These are phyloP conservation scores for Diadromus collaris DNA, from an alignment of 2,888 invertebrate species.

Conservation along the genomic window DNA sequence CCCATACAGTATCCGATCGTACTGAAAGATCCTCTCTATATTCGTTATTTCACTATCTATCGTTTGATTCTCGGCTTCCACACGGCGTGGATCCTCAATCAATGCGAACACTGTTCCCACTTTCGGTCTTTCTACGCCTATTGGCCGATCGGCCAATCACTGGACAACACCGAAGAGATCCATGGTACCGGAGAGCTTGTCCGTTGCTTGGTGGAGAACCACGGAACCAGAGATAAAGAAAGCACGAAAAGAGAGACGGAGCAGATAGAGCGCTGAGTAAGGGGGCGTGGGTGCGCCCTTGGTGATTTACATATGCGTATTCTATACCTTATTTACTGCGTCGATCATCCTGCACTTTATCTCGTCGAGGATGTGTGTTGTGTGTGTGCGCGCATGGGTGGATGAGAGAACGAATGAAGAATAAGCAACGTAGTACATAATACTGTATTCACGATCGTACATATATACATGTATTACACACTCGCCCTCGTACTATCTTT, in stretches of 20 bases:
- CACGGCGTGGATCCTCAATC: background rate
- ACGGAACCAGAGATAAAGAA: constrained; percentile 22
- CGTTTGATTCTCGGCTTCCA: constrained; percentile 27
- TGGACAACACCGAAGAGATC: background rate
- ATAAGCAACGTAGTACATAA: constrained; percentile 17
- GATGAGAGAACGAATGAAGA: constrained; percentile 38
- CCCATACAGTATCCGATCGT: constrained; percentile 25
- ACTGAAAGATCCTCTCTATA: constrained; percentile 27
- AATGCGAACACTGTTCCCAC: background rate
- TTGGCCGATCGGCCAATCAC: constrained; percentile 5
- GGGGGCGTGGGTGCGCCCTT: constrained; percentile 79
- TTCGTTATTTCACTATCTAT: constrained; percentile 31
- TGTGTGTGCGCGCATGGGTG: constrained; percentile 63
- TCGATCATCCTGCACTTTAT: constrained; percentile 77
- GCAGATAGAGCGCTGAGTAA: constrained; percentile 63
- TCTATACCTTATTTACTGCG: constrained; percentile 78
- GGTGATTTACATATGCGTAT: constrained; percentile 79
- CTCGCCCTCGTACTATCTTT: constrained; percentile 40
- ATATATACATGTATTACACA: constrained; percentile 9
- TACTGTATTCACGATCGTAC: constrained; percentile 8
- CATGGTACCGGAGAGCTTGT: background rate
- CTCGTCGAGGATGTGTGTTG: constrained; percentile 64
- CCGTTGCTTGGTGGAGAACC: constrained; percentile 1
- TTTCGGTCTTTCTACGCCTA: background rate
- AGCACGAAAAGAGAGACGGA: constrained; percentile 35